Base-by-base conservation (phyloP, 2,113 vertebrate species). In the Podarcis muralis region DNA sequence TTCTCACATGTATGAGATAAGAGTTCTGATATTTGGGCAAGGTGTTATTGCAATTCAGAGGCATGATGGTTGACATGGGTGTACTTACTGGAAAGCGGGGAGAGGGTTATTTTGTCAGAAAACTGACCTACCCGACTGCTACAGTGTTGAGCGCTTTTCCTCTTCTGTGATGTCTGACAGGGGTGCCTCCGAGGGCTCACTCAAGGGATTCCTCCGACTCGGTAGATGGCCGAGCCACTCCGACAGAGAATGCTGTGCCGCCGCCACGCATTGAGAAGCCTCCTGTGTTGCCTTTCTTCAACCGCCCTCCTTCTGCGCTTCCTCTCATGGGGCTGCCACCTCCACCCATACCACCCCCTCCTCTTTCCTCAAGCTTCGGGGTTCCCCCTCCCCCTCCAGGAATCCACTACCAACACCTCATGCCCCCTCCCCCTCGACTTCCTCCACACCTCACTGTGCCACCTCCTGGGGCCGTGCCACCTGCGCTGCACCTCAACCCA, bases 401-500 rank as follows among this genome's bases (percentile, higher is more conserved):
- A 72, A 94, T 97, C 89, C 97, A 96, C 87, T 97, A 96, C 91
- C 96, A 97, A 90, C 96, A 97, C 89, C 96, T 96, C 86, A 96
- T 97, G 93, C 97, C 97, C 4, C 96, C 97, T 0, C 97, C 96
- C 5, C 97, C 97, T 83, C 97, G 96, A 92, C 93, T 98, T 87
- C 97, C 97, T 91, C 97, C 97, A 0, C 97, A 97, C 81, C 94
- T 95, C 93, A 93, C 96, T 0, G 93, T 95, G 87, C 97, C 97
- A 30, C 93, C 96, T 0, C 96, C 97, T 0, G 97, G 96, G 68
- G 97, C 97, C 0, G 96, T 97, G 1, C 93, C 98, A 57, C 97
- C 98, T 0, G 97, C 98, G 88, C 96, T 98, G 59, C 98, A 99
- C 94, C 95, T 98, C 93, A 98, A 98, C 87, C 98, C 98, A 1